Evolutionary conservation across 2,888 invertebrate species (phyloP).

Genomic region (Nemotelus nigrinus): DNA sequence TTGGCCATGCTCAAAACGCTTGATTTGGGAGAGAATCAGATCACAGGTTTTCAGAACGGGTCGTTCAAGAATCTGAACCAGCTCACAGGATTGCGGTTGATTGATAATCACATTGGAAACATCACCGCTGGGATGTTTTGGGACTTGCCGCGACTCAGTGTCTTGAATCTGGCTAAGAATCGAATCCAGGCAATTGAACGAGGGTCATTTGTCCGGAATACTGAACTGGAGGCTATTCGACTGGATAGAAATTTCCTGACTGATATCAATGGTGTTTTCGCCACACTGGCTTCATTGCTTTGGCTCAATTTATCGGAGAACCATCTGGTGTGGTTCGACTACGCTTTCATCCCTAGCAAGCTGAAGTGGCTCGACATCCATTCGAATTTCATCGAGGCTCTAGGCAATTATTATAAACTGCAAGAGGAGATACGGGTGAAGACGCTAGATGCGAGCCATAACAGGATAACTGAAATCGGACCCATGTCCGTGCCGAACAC

Average conservation of each 20-base stretch:
- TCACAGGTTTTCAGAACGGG: constrained; percentile 82
- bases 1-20: constrained; percentile 85
- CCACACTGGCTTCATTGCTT: constrained; percentile 82
- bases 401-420: constrained; percentile 88
- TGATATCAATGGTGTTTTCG: constrained; percentile 90
- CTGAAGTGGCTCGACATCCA: constrained; percentile 92
- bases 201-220: constrained; percentile 83
- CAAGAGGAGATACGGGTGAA: constrained; percentile 83
- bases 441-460: constrained; percentile 89
- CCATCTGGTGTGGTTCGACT: constrained; percentile 92
- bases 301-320: constrained; percentile 92
- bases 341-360: constrained; percentile 89
- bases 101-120: constrained; percentile 90
- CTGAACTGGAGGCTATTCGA: constrained; percentile 84
- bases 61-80: constrained; percentile 87
- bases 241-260: constrained; percentile 88
- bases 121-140: constrained; percentile 86
- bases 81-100: constrained; percentile 85
- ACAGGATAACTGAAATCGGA: constrained; percentile 83
- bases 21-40: constrained; percentile 92
- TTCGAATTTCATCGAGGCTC: constrained; percentile 86
- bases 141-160: constrained; percentile 84
- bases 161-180: constrained; percentile 89
- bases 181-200: constrained; percentile 86
- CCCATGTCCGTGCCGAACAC: constrained; percentile 89